Evolutionary conservation across 2,113 vertebrate genomes (phyloP).

Genomic region (Hippocampus guttulatus): DNA sequence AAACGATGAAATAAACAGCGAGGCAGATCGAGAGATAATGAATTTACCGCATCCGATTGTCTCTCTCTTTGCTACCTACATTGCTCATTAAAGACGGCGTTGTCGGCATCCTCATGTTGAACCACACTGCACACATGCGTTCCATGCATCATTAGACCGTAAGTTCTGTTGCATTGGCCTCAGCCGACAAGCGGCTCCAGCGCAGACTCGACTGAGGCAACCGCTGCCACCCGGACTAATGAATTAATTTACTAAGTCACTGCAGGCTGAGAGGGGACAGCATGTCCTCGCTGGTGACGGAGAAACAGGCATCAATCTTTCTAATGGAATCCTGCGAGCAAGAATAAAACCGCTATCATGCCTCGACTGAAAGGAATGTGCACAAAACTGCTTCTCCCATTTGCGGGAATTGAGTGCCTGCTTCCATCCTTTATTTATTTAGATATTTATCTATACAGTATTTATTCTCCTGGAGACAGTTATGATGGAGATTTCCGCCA

Average conservation of each 20-base stretch:
- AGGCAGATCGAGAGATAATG: constrained; percentile 7
- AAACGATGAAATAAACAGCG: constrained; percentile 20
- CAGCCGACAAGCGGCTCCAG: constrained; percentile 24
- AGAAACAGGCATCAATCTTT: constrained; percentile 68
- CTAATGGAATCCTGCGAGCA: constrained; percentile 70
- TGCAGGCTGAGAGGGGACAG: constrained; percentile 53
- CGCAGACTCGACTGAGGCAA: constrained; percentile 24
- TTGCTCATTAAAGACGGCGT: constrained; percentile 29
- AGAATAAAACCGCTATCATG: constrained; percentile 61
- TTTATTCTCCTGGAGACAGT: constrained; percentile 31
- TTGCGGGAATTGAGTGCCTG: constrained; percentile 34
- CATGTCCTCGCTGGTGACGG: constrained; percentile 61
- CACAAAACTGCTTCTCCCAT: constrained; percentile 24
- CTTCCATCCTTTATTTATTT: constrained; percentile 35
- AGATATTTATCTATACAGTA: not conserved
- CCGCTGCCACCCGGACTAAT: constrained; percentile 55
- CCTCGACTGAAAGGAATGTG: constrained; percentile 38
- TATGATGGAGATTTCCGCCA: constrained; percentile 5
- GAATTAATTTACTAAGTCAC: constrained; percentile 71
- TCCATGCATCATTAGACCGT: constrained; percentile 16
- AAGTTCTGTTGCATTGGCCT: constrained; percentile 30
- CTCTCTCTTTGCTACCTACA: constrained; percentile 16
- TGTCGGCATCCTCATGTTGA: constrained; percentile 7
- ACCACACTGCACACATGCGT: not conserved
- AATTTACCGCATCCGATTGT: constrained; percentile 8